Evolutionary conservation across 1,140 invertebrate species (phyloP).

Genomic region (Drosophila repletoides): DNA sequence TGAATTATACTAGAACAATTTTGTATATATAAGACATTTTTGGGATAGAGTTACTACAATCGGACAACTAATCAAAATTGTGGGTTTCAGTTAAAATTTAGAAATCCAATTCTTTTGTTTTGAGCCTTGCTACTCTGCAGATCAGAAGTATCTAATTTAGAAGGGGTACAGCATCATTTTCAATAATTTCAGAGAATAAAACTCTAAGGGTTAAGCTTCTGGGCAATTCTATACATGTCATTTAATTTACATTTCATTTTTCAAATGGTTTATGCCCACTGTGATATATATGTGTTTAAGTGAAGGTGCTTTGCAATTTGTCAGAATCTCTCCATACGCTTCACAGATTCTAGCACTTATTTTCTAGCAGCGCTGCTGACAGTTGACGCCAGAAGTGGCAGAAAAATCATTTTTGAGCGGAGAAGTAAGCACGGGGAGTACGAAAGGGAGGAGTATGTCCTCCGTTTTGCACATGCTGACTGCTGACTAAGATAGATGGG

Average conservation of each 20-base stretch:
- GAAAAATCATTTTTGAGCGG: slow-evolving; percentile 30
- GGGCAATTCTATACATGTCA: slow-evolving; percentile 6
- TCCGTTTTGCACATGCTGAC: background rate
- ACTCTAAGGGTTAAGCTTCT: slow-evolving; percentile 39
- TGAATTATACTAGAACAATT: no score
- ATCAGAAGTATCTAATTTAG: no score
- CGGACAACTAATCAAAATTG: no score
- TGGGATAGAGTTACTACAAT: no score
- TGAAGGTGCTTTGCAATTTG: slow-evolving; percentile 26
- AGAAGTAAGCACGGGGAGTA: background rate
- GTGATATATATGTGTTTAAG: slow-evolving; percentile 29
- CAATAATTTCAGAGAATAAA: no score
- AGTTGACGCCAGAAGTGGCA: slow-evolving; percentile 11
- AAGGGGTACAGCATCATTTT: no score
- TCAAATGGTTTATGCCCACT: background rate
- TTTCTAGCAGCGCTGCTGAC: background rate
- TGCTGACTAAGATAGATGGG: slow-evolving; percentile 30
- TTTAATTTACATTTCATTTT: slow-evolving; percentile 12
- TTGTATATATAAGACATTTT: no score
- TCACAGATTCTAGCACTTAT: background rate
- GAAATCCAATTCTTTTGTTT: no score
- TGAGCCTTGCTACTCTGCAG: no score
- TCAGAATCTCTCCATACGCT: slow-evolving; percentile 1
- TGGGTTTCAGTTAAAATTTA: no score
- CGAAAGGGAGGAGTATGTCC: background rate